These are phyloP conservation scores for Caenorhabditis parvicauda DNA, from an alignment of 2,888 invertebrate genomes.

Conservation along the genomic window DNA sequence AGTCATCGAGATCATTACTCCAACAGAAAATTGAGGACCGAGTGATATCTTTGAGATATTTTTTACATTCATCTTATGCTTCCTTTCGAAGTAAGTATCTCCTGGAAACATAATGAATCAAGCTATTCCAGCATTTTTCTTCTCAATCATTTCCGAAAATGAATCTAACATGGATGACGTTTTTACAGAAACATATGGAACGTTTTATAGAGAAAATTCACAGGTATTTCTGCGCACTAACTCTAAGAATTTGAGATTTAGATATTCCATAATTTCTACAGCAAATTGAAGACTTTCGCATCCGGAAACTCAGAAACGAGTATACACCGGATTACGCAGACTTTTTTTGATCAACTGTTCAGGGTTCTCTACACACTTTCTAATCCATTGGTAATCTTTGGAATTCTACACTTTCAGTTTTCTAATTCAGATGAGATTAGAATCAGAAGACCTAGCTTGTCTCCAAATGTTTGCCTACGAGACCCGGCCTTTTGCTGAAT, in stretches of 20 bases:
- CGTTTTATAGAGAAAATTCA: slow-evolving; percentile 24
- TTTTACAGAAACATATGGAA: slow-evolving; percentile 21
- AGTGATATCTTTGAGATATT: slow-evolving; percentile 12
- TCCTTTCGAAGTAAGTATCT: slow-evolving; percentile 7
- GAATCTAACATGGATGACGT: slow-evolving; percentile 21
- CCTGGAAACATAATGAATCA: background rate
- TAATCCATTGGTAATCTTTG: slow-evolving; percentile 24
- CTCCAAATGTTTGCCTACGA: slow-evolving; percentile 12
- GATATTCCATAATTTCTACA: slow-evolving; percentile 14
- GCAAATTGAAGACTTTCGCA: slow-evolving; percentile 14
- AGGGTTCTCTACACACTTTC: slow-evolving; percentile 18
- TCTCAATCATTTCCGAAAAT: no score
- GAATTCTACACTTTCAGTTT: slow-evolving; percentile 24
- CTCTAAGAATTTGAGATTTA: no score
- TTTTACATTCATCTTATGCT: slow-evolving; percentile 9
- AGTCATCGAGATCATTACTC: slow-evolving; percentile 5
- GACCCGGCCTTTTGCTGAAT: slow-evolving; percentile 16
- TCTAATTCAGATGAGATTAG: slow-evolving; percentile 6
- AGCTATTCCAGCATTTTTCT: no score
- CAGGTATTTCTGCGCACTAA: no score
- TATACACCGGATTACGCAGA: slow-evolving; percentile 14
- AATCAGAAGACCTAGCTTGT: no score
- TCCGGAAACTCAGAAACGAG: slow-evolving; percentile 15
- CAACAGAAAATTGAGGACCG: slow-evolving; percentile 17
- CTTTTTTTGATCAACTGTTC: slow-evolving; percentile 24